Percentiles rank a stretch among this genome's conserved stretches.
Evolutionary conservation across 30 jellyfish, hydroid and myxozoan genomes (phyloP).

Genomic region (Nemopilema nomurai): DNA sequence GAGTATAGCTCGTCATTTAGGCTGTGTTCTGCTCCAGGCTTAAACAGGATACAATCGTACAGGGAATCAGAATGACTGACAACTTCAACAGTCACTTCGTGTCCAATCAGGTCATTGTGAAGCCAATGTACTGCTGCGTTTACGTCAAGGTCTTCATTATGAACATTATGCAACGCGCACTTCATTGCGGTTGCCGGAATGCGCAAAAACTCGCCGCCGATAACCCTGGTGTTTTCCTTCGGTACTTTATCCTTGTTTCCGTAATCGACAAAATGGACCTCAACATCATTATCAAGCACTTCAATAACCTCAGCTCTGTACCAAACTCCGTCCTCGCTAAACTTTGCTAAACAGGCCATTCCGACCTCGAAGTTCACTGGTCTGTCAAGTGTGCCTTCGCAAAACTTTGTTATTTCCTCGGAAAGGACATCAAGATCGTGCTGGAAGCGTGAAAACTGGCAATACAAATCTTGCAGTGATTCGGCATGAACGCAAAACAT

Average conservation of each 20-base stretch:
- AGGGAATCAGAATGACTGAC: slow-evolving; percentile 13
- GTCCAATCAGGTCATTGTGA: slow-evolving; percentile 43
- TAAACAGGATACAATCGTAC: slow-evolving; percentile 40
- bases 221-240: slow-evolving; percentile 25
- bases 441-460: slow-evolving; percentile 1
- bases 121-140: slow-evolving; percentile 61
- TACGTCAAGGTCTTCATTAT: slow-evolving; percentile 47
- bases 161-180: slow-evolving; percentile 49
- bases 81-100: slow-evolving; percentile 41
- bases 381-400: not conserved
- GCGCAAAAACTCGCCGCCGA: slow-evolving; percentile 13
- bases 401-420: slow-evolving; percentile 20
- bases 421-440: slow-evolving; percentile 4
- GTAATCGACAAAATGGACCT: slow-evolving; percentile 46
- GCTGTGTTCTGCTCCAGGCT: slow-evolving; percentile 31
- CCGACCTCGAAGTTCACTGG: slow-evolving; percentile 10
- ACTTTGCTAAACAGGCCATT: slow-evolving; percentile 37
- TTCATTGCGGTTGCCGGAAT: slow-evolving; percentile 64
- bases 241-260: slow-evolving; percentile 60
- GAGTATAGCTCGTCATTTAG: slow-evolving; percentile 72
- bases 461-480: slow-evolving; percentile 14
- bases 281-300: not conserved
- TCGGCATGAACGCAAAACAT: slow-evolving; percentile 22
- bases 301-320: slow-evolving; percentile 53
- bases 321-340: slow-evolving; percentile 48